phyloP scores from a whole-genome alignment of 2,888 invertebrate genomes.

The Cheilosia soror region DNA sequence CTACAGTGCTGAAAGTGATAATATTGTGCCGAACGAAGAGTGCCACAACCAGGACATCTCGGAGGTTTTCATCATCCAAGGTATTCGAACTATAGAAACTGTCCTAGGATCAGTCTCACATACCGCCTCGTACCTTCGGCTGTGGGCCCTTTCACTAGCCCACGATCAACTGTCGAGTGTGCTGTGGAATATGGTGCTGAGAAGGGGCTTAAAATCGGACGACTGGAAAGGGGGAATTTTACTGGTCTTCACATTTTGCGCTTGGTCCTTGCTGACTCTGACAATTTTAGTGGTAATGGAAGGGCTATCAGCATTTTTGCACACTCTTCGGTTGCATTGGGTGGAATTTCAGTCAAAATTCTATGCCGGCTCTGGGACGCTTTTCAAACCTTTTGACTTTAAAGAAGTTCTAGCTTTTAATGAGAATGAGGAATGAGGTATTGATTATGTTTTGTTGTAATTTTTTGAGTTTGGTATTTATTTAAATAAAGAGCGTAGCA shows the following conservation, averaged over 20 bases:
- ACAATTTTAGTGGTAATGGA: slow-evolving; percentile 99
- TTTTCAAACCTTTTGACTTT: slow-evolving; percentile 93
- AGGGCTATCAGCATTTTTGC: slow-evolving; percentile 99
- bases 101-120: slow-evolving; percentile 96
- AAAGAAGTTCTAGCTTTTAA: slow-evolving; percentile 80
- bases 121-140: slow-evolving; percentile 98
- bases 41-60: slow-evolving; percentile 89
- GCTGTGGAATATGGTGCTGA: slow-evolving; percentile 96
- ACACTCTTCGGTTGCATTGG: slow-evolving; percentile 99
- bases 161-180: slow-evolving; percentile 95
- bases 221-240: slow-evolving; percentile 88
- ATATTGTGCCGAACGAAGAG: slow-evolving; percentile 84
- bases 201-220: slow-evolving; percentile 87
- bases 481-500: neutral
- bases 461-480: neutral
- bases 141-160: slow-evolving; percentile 99
- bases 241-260: slow-evolving; percentile 92
- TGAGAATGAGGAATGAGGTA: neutral
- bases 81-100: slow-evolving; percentile 88
- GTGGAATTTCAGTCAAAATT: slow-evolving; percentile 99
- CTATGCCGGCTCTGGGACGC: slow-evolving; percentile 91
- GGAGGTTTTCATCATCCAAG: slow-evolving; percentile 92
- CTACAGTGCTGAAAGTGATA: slow-evolving; percentile 78
- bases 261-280: slow-evolving; percentile 96
- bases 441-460: neutral